Evolutionary conservation across 2,113 vertebrate genomes (phyloP).

Genomic region (Theristicus caerulescens): DNA sequence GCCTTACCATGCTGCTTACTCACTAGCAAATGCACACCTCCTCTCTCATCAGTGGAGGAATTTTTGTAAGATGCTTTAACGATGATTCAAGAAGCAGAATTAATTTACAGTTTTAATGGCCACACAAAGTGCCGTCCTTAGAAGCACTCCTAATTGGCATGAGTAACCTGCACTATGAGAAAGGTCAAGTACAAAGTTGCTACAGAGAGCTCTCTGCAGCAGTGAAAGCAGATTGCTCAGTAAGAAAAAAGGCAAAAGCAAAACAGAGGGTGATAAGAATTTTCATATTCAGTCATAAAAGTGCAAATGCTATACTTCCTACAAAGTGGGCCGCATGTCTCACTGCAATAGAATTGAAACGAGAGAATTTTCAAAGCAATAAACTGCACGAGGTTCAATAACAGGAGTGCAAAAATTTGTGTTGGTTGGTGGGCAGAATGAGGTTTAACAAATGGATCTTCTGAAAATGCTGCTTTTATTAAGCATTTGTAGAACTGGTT

Average conservation of each 20-base stretch:
- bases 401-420: neutral
- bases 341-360: neutral
- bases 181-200: neutral
- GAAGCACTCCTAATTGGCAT: neutral
- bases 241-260: neutral
- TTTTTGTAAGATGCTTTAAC: neutral
- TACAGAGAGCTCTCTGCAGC: neutral
- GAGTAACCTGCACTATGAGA: neutral
- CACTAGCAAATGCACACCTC: neutral
- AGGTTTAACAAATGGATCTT: neutral
- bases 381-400: neutral
- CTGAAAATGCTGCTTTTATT: neutral
- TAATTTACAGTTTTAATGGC: neutral
- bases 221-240: neutral
- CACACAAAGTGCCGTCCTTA: neutral
- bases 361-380: neutral
- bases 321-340: neutral
- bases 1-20: neutral
- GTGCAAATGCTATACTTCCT: neutral
- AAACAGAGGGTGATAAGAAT: neutral
- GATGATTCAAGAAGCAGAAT: neutral
- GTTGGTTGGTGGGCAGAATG: neutral
- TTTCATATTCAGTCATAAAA: neutral
- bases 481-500: neutral
- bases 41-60: neutral